Base-by-base conservation (phyloP, 2,888 invertebrate species). In the Argynnis bischoffii region DNA sequence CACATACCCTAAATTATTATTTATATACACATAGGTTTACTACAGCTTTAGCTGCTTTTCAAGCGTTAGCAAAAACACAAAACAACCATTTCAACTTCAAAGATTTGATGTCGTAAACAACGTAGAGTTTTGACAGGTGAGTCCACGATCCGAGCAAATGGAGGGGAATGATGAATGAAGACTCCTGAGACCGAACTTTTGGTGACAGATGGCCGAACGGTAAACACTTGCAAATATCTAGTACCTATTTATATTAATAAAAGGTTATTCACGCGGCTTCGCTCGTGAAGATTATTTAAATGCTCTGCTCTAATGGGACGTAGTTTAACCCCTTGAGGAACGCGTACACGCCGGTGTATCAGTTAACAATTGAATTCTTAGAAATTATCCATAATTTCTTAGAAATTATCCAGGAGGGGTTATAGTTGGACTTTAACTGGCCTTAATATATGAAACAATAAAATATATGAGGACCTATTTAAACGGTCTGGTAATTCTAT, bases 161-260 rank as follows among this genome's bases (percentile, higher is more conserved):
- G 51, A 56, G 60, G 64, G 53, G 57, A n/a, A 65, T 69, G 71
- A 73, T 69, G 66, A 73, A 73, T 71, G 73, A 69, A 69, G 61
- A 66, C 69, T 57, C 56, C 48, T 16, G 69, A 63, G 60, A 65
- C 68, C 66, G 64, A 73, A 74, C 71, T 74, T 73, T 69, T 69
- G 65, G 72, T 72, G 74, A 74, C 73, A 71, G 74, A 71, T 73
- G 69, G 71, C 64, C 68, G 67, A 59, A 53, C 66, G 55, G 59
- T 57, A 57, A 67, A 55, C 61, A 48, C 18, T 63, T 48, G 51
- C 46, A 60, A 64, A 61, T 61, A 15, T 56, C 56, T 51, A 26
- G 64, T 65, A 51, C 31, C 46, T 59, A 64, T 59, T 64, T 41
- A 41, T 41, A 41, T 8, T 41, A 35, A 55, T 64, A 50, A 6